A percentile compares a stretch with the other conserved stretches of the same genome.
Conservation (phyloP, 2,888 invertebrate genomes). For the Hirudinaria manillensis region DNA sequence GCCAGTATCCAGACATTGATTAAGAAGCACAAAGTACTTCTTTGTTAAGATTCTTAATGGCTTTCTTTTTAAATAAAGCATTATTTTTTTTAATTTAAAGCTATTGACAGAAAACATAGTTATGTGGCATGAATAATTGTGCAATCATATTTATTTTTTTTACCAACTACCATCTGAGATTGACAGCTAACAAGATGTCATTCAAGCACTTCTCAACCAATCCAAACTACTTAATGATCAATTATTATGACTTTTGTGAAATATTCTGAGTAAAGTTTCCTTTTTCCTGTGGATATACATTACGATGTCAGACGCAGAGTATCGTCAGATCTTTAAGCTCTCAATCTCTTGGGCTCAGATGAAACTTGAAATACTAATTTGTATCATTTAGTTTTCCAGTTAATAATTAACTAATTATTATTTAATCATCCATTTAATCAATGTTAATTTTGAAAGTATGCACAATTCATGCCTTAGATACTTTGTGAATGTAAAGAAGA, state of each 20-base stretch:
- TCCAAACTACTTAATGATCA: slow-evolving; percentile 75
- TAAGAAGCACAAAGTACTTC: slow-evolving; percentile 80
- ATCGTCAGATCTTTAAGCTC: too few relatives aligned
- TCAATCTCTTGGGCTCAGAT: too few relatives aligned
- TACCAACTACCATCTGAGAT: slow-evolving; percentile 87
- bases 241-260: slow-evolving; percentile 55
- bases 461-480: neutral
- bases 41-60: neutral
- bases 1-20: slow-evolving; percentile 92
- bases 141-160: slow-evolving; percentile 10
- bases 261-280: too few relatives aligned
- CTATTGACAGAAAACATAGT: too few relatives aligned
- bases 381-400: too few relatives aligned
- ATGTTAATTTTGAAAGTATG: neutral
- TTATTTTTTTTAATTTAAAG: too few relatives aligned
- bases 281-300: too few relatives aligned
- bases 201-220: slow-evolving; percentile 83
- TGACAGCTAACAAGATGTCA: slow-evolving; percentile 85
- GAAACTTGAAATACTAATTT: too few relatives aligned
- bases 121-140: too few relatives aligned
- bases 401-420: too few relatives aligned
- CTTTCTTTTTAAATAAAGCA: too few relatives aligned
- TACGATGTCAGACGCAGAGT: too few relatives aligned
- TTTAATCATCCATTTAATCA: neutral
- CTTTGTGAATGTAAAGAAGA: neutral